Percentiles rank a stretch among this genome's conserved stretches.
Evolutionary conservation across 2,888 invertebrate species (phyloP).

Genomic region (Habroteleia sp.): DNA sequence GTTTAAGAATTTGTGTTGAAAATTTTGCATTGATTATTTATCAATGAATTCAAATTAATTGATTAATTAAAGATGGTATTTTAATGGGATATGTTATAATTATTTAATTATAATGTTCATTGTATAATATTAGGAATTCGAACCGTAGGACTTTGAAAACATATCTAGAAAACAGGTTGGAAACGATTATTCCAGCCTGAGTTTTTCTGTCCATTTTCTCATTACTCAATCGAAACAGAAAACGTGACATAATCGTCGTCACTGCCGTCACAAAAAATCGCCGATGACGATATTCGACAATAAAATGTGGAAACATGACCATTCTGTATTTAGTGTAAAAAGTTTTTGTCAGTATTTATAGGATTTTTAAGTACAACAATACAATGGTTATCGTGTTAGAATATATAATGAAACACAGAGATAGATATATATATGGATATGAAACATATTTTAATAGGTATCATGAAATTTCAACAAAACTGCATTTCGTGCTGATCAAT

Average conservation of each 20-base stretch:
- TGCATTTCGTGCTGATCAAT: conserved; percentile 3
- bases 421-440: conserved; percentile 19
- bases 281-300: conserved; percentile 45
- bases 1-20: conserved; percentile 21
- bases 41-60: conserved; percentile 11
- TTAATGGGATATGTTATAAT: conserved; percentile 2
- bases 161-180: conserved; percentile 17
- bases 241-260: conserved; percentile 41
- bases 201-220: conserved; percentile 31
- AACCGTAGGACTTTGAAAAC: conserved; percentile 22
- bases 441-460: conserved; percentile 42
- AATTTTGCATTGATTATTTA: conserved; percentile 1
- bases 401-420: conserved; percentile 13
- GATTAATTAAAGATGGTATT: background rate
- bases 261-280: conserved; percentile 53
- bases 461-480: conserved; percentile 26
- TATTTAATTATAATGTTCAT: background rate
- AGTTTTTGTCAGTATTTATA: conserved; percentile 54
- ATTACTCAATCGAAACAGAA: conserved; percentile 43
- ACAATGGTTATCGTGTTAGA: conserved; percentile 15
- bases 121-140: conserved; percentile 13
- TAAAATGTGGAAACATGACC: conserved; percentile 38
- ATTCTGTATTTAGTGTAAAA: conserved; percentile 46
- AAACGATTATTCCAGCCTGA: background rate
- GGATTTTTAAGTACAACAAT: conserved; percentile 33